These are phyloP conservation scores for Tetheella fluctuosa DNA, from an alignment of 2,888 invertebrate genomes.

Conservation along the genomic window DNA sequence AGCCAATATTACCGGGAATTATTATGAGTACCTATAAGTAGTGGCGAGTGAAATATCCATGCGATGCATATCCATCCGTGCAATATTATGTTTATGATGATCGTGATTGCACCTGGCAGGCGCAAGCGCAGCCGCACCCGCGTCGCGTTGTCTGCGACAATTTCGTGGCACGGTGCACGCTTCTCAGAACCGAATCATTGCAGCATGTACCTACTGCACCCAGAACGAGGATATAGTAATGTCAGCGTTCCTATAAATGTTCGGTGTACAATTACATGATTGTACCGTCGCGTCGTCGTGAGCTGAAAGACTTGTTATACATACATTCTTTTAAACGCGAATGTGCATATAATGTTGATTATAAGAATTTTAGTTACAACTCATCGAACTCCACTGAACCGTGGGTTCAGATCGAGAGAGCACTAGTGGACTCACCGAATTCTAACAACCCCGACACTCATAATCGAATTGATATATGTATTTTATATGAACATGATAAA, in stretches of 20 bases:
- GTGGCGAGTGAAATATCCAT: constrained; percentile 24
- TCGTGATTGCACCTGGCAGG: constrained; percentile 66
- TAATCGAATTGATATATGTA: not conserved
- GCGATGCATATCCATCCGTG: constrained; percentile 42
- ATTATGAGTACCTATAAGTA: constrained; percentile 16
- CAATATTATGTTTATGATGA: constrained; percentile 42
- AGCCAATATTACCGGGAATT: constrained; percentile 1
- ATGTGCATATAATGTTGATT: constrained; percentile 1
- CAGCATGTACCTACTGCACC: constrained; percentile 53
- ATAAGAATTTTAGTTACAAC: too few species aligned
- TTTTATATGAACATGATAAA: constrained; percentile 21
- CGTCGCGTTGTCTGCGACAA: constrained; percentile 61
- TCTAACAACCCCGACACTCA: too few species aligned
- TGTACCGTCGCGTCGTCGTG: constrained; percentile 27
- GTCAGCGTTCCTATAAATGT: constrained; percentile 65
- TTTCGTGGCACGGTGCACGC: constrained; percentile 46
- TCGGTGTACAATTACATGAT: constrained; percentile 60
- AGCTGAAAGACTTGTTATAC: constrained; percentile 13
- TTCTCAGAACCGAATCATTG: constrained; percentile 67
- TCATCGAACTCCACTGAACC: too few species aligned
- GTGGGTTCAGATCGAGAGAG: too few species aligned
- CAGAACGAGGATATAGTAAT: constrained; percentile 68
- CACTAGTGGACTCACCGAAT: not conserved
- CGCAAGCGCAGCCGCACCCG: constrained; percentile 28
- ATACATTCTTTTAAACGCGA: constrained; percentile 11